Base-by-base conservation (phyloP, 1,140 invertebrate genomes). In the Leptinotarsa defecta region DNA sequence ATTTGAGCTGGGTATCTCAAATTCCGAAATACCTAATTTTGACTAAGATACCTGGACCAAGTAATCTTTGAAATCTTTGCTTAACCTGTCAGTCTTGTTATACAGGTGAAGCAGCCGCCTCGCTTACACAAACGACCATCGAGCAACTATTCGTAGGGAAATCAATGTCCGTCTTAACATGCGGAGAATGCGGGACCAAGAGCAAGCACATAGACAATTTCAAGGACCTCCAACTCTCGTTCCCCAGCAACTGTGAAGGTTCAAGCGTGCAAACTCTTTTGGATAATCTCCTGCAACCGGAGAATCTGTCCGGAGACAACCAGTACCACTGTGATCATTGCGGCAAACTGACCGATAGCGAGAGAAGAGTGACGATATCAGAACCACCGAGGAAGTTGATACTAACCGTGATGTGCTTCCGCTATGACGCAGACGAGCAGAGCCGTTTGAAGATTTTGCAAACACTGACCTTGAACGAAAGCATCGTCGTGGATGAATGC, bases 271-370 rank as follows among this genome's bases (percentile, higher is more conserved):
- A 94, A 81, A 89, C 91, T 74, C 86, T 95, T 0, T 86, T 95
- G 4, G 91, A 94, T 67, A 92, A 90, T 81, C 95, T 94, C 83
- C 89, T 94, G 69, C 89, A 91, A 8, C 89, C 92, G 1, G 95
- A 96, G 81, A 91, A 90, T 68, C 84, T 96, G 4, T 83, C 85
- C 11, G 94, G 92, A 0, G 93, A 95, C 68, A 95, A 96, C 83
- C 90, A 92, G 79, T 96, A 96, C 83, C 89, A 91, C 75, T 96
- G 95, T 86, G 91, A 91, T 76, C 90, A 90, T 27, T 96, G 95
- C 84, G 88, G 88, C 13, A 89, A 88, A 17, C 86, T 95, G 1
- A 92, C 92, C 34, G 93, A 96, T 81, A 94, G 93, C 0, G 91
- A 93, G 79, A 88, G 94, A 20, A 89, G 89, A 4, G 92, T 94